A percentile compares a stretch with the other conserved stretches of the same genome.
These are phyloP conservation scores for Corythaeola cristata DNA, from an alignment of 2,113 vertebrate genomes.

Conservation along the genomic window DNA sequence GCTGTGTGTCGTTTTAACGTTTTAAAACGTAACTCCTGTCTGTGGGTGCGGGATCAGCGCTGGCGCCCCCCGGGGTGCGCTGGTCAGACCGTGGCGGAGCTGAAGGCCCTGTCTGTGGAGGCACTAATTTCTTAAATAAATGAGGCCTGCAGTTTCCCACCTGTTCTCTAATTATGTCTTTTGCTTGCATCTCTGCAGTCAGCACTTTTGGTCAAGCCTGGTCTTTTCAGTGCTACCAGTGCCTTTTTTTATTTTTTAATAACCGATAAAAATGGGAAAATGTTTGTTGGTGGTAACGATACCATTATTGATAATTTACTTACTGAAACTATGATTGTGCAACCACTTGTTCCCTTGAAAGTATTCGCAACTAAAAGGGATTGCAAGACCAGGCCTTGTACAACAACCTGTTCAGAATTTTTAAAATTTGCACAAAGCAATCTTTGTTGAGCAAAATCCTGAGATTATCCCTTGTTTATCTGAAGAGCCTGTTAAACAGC, in stretches of 20 bases:
- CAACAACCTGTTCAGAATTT: conserved; percentile 2
- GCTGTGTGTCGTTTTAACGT: too few relatives aligned
- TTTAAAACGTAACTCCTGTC: too few relatives aligned
- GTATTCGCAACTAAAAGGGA: neutral
- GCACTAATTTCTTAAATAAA: accelerated
- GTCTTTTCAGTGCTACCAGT: neutral
- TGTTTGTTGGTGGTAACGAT: neutral
- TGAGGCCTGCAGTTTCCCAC: too few relatives aligned
- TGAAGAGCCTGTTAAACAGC: conserved; percentile 34
- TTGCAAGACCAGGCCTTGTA: neutral
- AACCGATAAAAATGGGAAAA: neutral
- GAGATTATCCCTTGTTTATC: conserved; percentile 50
- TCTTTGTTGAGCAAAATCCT: conserved; percentile 33
- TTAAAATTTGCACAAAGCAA: conserved; percentile 8
- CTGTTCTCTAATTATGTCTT: neutral
- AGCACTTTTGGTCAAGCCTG: neutral
- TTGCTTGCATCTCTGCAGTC: neutral
- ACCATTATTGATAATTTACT: neutral
- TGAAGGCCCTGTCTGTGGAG: too few relatives aligned
- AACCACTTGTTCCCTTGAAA: neutral
- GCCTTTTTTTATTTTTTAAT: neutral
- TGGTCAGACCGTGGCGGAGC: neutral
- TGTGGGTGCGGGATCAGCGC: too few relatives aligned
- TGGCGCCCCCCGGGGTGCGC: too few relatives aligned
- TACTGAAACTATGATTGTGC: neutral